Percentiles rank a stretch among this genome's conserved stretches.
Conservation (phyloP, 2,113 vertebrate species). For the Nesogale talazaci region DNA sequence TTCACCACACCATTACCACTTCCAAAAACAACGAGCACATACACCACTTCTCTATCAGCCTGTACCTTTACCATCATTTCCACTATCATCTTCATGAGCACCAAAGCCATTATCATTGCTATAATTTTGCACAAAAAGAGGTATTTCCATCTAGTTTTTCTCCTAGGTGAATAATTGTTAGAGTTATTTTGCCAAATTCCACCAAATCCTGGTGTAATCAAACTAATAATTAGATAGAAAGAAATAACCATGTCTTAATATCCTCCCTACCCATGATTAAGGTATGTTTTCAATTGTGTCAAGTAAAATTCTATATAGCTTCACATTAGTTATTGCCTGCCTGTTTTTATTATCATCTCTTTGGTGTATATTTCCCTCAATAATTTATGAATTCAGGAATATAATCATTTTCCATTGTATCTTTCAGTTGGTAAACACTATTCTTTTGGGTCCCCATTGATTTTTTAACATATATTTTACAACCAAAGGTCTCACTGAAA, state of each 20-base stretch:
- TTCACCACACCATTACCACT: neutral
- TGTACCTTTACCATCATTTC: neutral
- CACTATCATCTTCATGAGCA: neutral
- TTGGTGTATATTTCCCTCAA: neutral
- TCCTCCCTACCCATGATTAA: neutral
- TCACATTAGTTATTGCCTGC: neutral
- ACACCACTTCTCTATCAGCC: neutral
- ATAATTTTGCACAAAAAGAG: neutral
- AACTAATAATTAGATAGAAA: neutral
- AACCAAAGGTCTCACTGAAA: neutral
- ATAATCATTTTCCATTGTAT: neutral
- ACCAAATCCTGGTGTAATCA: constrained; percentile 11
- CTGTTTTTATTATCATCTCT: neutral
- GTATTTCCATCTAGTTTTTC: neutral
- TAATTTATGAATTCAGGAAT: constrained; percentile 2
- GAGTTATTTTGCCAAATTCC: constrained; percentile 27
- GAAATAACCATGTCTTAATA: constrained; percentile 3
- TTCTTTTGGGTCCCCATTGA: neutral
- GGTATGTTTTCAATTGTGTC: neutral
- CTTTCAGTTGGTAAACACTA: neutral
- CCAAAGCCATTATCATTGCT: neutral
- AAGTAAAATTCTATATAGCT: neutral
- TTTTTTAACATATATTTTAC: constrained; percentile 23
- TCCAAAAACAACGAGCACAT: neutral
- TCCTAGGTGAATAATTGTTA: constrained; percentile 14